Evolutionary conservation across 1,140 invertebrate species (phyloP).

Genomic region (Gryllus bimaculatus): DNA sequence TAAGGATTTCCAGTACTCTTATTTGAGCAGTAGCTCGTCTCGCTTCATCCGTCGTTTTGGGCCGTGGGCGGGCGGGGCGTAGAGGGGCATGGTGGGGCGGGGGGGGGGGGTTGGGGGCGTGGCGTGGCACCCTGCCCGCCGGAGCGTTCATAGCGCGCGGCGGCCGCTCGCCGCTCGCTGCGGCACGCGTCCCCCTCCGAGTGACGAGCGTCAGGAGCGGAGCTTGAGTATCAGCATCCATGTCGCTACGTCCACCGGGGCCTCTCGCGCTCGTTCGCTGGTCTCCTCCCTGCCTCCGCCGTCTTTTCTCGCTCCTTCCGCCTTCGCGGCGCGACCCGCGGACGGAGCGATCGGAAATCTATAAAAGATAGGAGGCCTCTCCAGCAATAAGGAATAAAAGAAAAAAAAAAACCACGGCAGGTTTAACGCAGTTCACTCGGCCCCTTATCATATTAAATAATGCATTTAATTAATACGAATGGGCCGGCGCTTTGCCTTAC

Average conservation of each 20-base stretch:
- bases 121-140: too few relatives aligned
- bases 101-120: too few relatives aligned
- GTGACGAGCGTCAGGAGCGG: background rate
- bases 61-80: too few relatives aligned
- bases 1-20: too few relatives aligned
- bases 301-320: too few relatives aligned
- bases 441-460: background rate
- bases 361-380: background rate
- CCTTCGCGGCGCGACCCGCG: too few relatives aligned
- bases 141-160: too few relatives aligned
- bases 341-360: background rate
- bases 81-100: too few relatives aligned
- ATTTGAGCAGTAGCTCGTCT: too few relatives aligned
- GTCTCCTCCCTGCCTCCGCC: background rate
- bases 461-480: background rate
- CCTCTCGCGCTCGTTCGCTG: background rate
- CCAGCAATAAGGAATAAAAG: background rate
- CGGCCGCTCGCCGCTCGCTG: background rate
- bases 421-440: background rate
- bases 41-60: too few relatives aligned
- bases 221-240: background rate
- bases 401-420: too few relatives aligned
- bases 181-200: background rate
- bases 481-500: background rate
- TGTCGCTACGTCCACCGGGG: background rate